Conservation (phyloP, 92 coral and sea anemone genomes). For the Porites divaricata region DNA sequence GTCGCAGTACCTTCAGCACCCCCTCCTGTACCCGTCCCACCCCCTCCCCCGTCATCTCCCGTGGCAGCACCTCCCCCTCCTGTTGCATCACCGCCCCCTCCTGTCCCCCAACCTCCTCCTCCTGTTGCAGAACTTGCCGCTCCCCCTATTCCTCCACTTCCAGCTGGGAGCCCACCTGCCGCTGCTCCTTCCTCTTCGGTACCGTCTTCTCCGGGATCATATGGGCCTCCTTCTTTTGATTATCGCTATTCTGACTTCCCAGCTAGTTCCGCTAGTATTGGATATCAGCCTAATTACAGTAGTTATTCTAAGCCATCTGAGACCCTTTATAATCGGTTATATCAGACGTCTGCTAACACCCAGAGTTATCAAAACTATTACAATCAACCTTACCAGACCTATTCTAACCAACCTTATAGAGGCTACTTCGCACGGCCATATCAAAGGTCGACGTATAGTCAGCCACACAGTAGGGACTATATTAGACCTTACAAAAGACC, state of each 20-base stretch:
- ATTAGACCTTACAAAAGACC: too few relatives aligned
- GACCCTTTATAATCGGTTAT: background rate
- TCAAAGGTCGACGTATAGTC: too few relatives aligned
- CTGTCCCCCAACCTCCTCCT: constrained; percentile 12
- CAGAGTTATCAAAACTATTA: too few relatives aligned
- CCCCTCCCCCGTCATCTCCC: constrained; percentile 3
- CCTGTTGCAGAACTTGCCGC: constrained; percentile 13
- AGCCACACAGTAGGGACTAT: too few relatives aligned
- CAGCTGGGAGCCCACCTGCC: constrained; percentile 12
- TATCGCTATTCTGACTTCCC: constrained; percentile 33
- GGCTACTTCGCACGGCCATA: too few relatives aligned
- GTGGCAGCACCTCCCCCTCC: constrained; percentile 15
- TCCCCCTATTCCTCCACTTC: constrained; percentile 9
- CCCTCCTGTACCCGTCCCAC: constrained; percentile 2
- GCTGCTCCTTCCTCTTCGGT: constrained; percentile 18
- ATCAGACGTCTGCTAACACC: background rate
- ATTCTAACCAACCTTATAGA: too few relatives aligned
- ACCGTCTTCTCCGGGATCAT: constrained; percentile 16
- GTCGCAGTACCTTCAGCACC: constrained; percentile 30
- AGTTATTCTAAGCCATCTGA: background rate
- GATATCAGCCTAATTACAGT: constrained; percentile 24
- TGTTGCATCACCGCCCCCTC: constrained; percentile 24
- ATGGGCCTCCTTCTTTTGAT: constrained; percentile 46
- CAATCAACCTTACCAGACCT: too few relatives aligned
- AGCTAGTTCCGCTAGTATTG: background rate